Base-by-base conservation (phyloP, 2,888 invertebrate genomes). In the Laothoe populi region DNA sequence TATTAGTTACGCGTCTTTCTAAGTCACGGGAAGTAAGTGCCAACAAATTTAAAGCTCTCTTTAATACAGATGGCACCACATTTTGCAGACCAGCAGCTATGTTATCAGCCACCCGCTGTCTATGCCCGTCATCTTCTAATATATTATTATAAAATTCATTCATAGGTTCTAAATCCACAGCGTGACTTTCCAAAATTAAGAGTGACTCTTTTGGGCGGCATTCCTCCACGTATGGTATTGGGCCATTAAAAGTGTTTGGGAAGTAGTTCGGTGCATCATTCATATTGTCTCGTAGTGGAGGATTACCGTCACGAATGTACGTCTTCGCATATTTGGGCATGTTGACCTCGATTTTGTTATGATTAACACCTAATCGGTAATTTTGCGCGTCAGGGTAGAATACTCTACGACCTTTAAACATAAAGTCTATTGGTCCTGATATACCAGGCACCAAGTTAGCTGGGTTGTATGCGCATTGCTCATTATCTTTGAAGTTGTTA, bases 201-300 rank as follows among this genome's bases (percentile, higher is more conserved):
- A 81, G 44, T 59, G 70, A 71, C 13, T 78, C 72, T 7, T 75
- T 76, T 0, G 86, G 85, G 5, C 67, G 68, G 45, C 66, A 76
- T 19, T 79, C 77, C 8, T 94, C 91, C 0, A 94, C 93, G 71
- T 94, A 94, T 26, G 94, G 94, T 65, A 94, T 93, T 0, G 98
- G 98, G 0, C 98, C 99, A 69, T 94, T 93, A 85, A 98, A 99
- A 62, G 98, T 97, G 90, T 99, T 99, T 0, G 99, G 99, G 87
- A 94, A 98, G 83, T 99, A 99, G 84, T 98, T 98, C 0, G 99
- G 98, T 0, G 96, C 96, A 40, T 96, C 96, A 24, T 94, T 95
- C 91, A 97, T 97, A 82, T 98, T 98, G 70, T 96, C 94, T 26
- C 91, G 87, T 4, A 95, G 90, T 42, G 95, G 94, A 91, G 96